Evolutionary conservation across 2,113 vertebrate genomes (phyloP).

Genomic region (Cyprinodon tularosa): DNA sequence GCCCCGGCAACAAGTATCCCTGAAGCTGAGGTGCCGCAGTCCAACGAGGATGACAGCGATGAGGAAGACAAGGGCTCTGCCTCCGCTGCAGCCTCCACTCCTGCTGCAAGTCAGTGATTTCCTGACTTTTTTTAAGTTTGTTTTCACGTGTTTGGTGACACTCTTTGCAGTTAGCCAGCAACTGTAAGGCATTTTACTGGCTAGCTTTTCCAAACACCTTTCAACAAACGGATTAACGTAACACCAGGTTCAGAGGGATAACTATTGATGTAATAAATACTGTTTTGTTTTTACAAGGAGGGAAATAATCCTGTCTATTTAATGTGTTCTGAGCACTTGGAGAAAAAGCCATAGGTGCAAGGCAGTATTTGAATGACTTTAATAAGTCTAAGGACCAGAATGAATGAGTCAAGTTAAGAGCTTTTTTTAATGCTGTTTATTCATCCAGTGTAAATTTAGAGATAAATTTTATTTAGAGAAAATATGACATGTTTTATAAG

Average conservation of each 20-base stretch:
- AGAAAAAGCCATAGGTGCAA: background rate
- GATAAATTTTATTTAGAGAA: background rate
- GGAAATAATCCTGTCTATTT: background rate
- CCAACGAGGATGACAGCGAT: constrained; percentile 93
- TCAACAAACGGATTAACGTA: background rate
- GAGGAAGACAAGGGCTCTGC: constrained; percentile 85
- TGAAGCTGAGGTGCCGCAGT: constrained; percentile 86
- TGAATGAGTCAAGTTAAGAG: background rate
- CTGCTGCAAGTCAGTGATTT: constrained; percentile 77
- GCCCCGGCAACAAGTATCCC: constrained; percentile 77
- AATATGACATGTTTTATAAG: background rate
- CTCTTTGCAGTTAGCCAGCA: no score
- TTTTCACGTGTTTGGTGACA: background rate
- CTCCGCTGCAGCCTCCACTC: constrained; percentile 77
- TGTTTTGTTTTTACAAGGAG: background rate
- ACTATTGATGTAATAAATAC: background rate
- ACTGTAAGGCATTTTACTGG: no score
- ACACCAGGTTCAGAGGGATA: background rate
- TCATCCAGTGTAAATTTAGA: background rate
- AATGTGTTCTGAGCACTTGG: background rate
- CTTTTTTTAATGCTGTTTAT: background rate
- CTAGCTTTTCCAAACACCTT: no score
- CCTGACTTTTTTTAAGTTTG: constrained; percentile 1
- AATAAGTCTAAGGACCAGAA: background rate
- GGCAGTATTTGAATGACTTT: background rate